Base-by-base conservation (phyloP, 2,113 vertebrate genomes). In the Heterotilapia buettikoferi region DNA sequence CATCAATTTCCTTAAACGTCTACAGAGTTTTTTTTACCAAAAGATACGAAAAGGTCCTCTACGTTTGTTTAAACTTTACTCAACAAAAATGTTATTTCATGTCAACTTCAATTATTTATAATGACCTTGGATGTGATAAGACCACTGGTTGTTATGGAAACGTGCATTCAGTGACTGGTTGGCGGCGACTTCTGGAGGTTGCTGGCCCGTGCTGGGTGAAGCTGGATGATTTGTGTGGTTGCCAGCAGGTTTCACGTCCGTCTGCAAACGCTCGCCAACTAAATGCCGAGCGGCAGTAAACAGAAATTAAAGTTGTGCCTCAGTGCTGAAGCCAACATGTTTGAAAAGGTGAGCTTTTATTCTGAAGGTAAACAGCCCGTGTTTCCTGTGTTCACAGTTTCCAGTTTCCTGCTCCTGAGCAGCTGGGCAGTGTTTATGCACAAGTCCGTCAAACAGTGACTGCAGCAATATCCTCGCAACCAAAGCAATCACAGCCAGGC, bases 21-120 rank as follows among this genome's bases (percentile, higher is more conserved):
- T 38, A 38, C 19, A 68, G 33, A 66, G 19, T 1, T 5, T 38
- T 61, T 33, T 68, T 38, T 8, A 38, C 63, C 63, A 66, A 38
- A n/a, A 68, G 6, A 66, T 21, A 21, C 1, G 0, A 66, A 38
- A 6, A 66, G 10, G 0, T 13, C 19, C 33, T 38, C 19, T 68
- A 68, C 33, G 0, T 68, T 68, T 5, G 11, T 68, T 68, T 68
- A 38, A 38, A 68, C 4, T 68, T 68, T 21, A 68, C 33, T 66
- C 33, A 68, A 68, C 33, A 38, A 68, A 68, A 68, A 38, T 68
- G 33, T 38, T 68, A 68, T 68, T 68, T 38, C 63, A 38, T 21
- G 19, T 38, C 63, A 68, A 38, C 63, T 21, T 68, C 21, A 68
- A 68, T 68, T 38, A 68, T 21, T 68, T 68, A 66, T 66, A 66